phyloP scores from a whole-genome alignment of 2,113 vertebrate genomes.

The Lophura nycthemera region DNA sequence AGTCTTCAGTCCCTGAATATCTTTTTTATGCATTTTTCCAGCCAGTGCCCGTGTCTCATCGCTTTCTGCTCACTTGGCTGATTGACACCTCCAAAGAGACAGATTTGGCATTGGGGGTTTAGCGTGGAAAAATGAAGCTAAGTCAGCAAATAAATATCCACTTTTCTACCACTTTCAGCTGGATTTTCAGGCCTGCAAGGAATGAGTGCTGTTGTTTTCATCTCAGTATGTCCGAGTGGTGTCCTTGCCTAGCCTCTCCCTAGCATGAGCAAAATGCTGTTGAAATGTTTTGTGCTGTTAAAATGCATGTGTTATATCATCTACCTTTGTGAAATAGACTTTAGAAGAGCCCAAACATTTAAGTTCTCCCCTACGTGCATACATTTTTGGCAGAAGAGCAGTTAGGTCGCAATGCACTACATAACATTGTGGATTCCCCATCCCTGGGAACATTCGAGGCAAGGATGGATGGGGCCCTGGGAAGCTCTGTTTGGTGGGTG shows the following conservation, averaged over 20 bases:
- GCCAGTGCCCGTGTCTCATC: background rate
- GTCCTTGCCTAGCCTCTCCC: background rate
- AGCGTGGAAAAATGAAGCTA: background rate
- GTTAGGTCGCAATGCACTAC: background rate
- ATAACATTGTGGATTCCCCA: too few relatives aligned
- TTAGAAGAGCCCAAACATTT: background rate
- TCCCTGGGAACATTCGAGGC: too few relatives aligned
- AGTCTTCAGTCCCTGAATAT: slow-evolving; percentile 18
- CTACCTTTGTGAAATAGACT: background rate
- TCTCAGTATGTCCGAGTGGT: background rate
- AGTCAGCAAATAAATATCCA: background rate
- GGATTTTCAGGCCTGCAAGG: background rate
- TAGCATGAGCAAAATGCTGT: background rate
- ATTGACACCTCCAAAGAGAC: background rate
- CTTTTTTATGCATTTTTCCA: background rate
- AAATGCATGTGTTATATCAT: background rate
- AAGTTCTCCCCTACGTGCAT: background rate
- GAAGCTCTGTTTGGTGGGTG: too few relatives aligned
- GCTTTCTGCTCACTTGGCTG: background rate
- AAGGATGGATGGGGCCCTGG: too few relatives aligned
- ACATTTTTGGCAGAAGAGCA: background rate
- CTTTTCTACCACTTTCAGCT: background rate
- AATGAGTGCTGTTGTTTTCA: background rate
- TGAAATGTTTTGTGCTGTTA: background rate
- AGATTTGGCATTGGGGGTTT: background rate